Evolutionary conservation across 2,888 invertebrate species (phyloP).

Genomic region (Oxyteleia sp.): DNA sequence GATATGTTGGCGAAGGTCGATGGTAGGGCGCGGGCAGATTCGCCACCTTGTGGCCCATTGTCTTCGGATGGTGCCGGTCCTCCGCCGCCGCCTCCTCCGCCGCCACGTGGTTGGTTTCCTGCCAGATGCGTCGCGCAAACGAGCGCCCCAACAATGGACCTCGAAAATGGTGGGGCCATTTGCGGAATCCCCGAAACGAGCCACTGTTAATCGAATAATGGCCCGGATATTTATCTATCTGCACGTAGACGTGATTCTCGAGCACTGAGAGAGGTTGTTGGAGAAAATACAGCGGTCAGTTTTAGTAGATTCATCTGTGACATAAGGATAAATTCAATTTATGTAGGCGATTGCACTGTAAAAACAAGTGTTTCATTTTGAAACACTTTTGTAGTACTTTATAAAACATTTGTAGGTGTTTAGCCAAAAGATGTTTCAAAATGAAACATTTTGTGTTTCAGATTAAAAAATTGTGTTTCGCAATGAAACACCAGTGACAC

Average conservation of each 20-base stretch:
- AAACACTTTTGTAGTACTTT: no score
- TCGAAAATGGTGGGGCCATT: constrained; percentile 28
- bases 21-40: constrained; percentile 59
- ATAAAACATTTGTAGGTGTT: no score
- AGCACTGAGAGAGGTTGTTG: no score
- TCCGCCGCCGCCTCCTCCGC: constrained; percentile 40
- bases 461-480: no score
- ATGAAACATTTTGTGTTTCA: no score
- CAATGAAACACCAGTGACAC: no score
- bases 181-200: constrained; percentile 27
- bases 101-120: constrained; percentile 49
- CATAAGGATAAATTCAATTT: no score
- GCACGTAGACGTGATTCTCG: not conserved
- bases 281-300: no score
- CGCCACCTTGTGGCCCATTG: constrained; percentile 68
- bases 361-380: no score
- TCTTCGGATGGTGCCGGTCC: constrained; percentile 42
- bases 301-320: no score
- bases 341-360: no score
- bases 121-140: constrained; percentile 52
- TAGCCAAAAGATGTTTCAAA: no score
- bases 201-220: constrained; percentile 30
- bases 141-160: constrained; percentile 32
- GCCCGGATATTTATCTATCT: constrained; percentile 34
- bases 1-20: constrained; percentile 60